Conservation (phyloP, 2,797 vertebrate genomes). For the Meda fulgida region DNA sequence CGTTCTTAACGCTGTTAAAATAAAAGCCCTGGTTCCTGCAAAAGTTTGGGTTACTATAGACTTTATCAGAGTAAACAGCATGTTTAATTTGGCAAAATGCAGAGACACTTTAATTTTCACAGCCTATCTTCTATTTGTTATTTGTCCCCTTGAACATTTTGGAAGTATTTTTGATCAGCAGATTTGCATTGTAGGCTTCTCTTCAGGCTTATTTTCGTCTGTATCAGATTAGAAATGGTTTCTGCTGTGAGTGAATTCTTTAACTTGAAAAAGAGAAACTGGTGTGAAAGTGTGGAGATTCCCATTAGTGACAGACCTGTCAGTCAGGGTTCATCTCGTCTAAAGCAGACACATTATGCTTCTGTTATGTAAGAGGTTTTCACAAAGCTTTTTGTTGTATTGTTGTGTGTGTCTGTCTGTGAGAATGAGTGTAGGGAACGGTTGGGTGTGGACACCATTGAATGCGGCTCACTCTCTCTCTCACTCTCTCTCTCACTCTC, state of each 20-base stretch:
- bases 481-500: no score
- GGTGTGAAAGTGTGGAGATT: background rate
- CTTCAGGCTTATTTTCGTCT: background rate
- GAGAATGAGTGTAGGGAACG: background rate
- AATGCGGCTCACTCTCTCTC: background rate
- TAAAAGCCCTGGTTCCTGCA: background rate
- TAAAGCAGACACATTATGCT: conserved; percentile 12
- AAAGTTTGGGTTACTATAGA: background rate
- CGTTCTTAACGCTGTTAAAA: background rate
- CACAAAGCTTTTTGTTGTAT: conserved; percentile 8
- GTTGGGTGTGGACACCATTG: conserved; percentile 7
- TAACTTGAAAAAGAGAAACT: background rate
- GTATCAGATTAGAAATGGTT: background rate
- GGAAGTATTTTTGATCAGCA: background rate
- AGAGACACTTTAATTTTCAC: background rate
- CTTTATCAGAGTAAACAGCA: background rate
- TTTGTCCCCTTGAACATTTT: background rate
- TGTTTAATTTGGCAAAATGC: background rate
- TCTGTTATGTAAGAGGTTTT: conserved; percentile 20
- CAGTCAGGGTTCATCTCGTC: conserved; percentile 20
- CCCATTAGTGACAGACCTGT: background rate
- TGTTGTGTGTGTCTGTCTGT: background rate
- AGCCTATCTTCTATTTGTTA: background rate
- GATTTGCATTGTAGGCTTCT: background rate
- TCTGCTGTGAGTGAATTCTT: background rate